Percentiles rank a stretch among this genome's conserved stretches.
Evolutionary conservation across 2,888 invertebrate genomes (phyloP).

Genomic region (Amiota communis): DNA sequence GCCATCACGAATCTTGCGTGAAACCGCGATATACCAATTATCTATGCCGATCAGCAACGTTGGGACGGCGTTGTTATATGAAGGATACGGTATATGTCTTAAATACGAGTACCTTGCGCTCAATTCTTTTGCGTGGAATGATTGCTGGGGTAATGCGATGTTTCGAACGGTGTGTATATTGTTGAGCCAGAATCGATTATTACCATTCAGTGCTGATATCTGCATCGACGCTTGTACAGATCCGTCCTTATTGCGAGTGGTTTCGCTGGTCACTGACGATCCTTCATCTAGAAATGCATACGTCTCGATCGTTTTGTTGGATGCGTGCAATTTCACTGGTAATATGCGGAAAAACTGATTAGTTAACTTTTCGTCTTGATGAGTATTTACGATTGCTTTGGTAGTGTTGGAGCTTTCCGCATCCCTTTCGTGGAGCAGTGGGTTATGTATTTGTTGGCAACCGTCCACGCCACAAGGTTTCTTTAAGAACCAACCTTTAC

Average conservation of each 20-base stretch:
- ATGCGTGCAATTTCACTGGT: neutral
- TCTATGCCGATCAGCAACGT: neutral
- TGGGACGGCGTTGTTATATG: slow-evolving; percentile 8
- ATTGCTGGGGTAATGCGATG: slow-evolving; percentile 8
- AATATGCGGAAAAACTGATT: neutral
- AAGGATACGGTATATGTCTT: neutral
- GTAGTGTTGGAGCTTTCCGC: neutral
- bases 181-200: neutral
- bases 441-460: neutral
- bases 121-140: slow-evolving; percentile 1
- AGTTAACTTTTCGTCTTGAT: neutral
- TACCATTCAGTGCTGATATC: slow-evolving; percentile 1
- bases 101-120: neutral
- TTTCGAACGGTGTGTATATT: slow-evolving; percentile 2
- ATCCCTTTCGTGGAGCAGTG: neutral
- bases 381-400: neutral
- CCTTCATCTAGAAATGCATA: slow-evolving; percentile 16
- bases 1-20: slow-evolving; percentile 18
- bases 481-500: slow-evolving; percentile 5
- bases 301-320: neutral
- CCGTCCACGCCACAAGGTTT: slow-evolving; percentile 13
- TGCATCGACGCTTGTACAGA: slow-evolving; percentile 14
- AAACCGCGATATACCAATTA: slow-evolving; percentile 11
- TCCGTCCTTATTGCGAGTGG: neutral
- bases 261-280: slow-evolving; percentile 16